Evolutionary conservation across 2,888 invertebrate genomes (phyloP).

Genomic region (Carpatolechia fugitivella): DNA sequence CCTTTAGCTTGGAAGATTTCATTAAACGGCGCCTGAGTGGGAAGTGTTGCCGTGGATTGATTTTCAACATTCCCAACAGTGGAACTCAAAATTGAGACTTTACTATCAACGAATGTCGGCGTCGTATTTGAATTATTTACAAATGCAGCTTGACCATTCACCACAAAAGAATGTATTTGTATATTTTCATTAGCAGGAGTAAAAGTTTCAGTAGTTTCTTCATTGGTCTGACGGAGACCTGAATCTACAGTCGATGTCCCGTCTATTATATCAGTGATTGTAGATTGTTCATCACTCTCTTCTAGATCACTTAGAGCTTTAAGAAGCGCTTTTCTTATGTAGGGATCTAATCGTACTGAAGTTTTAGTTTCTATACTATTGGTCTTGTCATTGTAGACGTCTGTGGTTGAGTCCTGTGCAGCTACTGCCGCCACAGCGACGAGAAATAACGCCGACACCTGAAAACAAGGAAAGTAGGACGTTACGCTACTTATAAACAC

Average conservation of each 20-base stretch:
- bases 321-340: slow-evolving; percentile 85
- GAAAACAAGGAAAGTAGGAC: slow-evolving; percentile 35
- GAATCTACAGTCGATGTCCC: slow-evolving; percentile 49
- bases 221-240: slow-evolving; percentile 53
- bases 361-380: slow-evolving; percentile 70
- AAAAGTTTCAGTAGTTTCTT: slow-evolving; percentile 52
- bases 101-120: slow-evolving; percentile 57
- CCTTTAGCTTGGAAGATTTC: slow-evolving; percentile 68
- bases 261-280: slow-evolving; percentile 59
- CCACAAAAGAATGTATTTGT: slow-evolving; percentile 80
- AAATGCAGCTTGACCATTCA: slow-evolving; percentile 69
- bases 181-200: slow-evolving; percentile 49
- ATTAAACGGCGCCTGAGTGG: slow-evolving; percentile 58
- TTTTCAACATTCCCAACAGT: slow-evolving; percentile 72
- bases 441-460: slow-evolving; percentile 54
- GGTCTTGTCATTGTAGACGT: slow-evolving; percentile 51
- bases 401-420: slow-evolving; percentile 52
- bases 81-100: slow-evolving; percentile 66
- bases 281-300: slow-evolving; percentile 73
- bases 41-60: slow-evolving; percentile 55
- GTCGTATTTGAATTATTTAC: slow-evolving; percentile 48
- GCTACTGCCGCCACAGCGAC: slow-evolving; percentile 43
- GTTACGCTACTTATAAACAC: slow-evolving; percentile 19
- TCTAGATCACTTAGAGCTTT: slow-evolving; percentile 88
- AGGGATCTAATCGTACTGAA: slow-evolving; percentile 84